These are phyloP conservation scores for Cyprinus carpio DNA, from an alignment of 2,113 vertebrate species.

Conservation along the genomic window DNA sequence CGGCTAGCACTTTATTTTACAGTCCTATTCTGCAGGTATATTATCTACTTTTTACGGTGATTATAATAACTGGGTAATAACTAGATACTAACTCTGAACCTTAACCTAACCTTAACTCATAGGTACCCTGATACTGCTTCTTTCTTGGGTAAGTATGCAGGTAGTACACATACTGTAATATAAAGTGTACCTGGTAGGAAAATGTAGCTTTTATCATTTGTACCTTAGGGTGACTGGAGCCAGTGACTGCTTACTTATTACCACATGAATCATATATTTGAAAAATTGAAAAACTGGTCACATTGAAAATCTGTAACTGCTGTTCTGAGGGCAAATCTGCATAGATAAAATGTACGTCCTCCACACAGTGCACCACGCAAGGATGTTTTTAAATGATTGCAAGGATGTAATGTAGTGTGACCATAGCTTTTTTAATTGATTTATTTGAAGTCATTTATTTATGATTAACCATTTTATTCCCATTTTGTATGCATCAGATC, in stretches of 20 bases:
- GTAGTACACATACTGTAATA: no score
- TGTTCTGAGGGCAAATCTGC: background rate
- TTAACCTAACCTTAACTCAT: no score
- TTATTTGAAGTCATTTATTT: background rate
- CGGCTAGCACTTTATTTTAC: no score
- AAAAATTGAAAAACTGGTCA: background rate
- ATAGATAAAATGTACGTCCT: background rate
- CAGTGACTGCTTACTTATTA: background rate
- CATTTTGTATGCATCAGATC: background rate
- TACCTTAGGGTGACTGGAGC: no score
- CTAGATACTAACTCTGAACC: no score
- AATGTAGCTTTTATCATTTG: no score
- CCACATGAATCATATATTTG: background rate
- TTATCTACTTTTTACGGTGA: no score
- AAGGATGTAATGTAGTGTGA: background rate
- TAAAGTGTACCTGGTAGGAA: no score
- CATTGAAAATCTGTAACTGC: background rate
- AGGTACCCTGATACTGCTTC: no score
- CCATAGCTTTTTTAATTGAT: background rate
- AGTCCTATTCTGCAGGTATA: no score
- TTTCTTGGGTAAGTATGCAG: no score
- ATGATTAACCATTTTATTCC: background rate
- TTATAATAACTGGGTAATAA: no score
- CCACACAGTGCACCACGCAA: background rate
- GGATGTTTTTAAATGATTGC: background rate